phyloP scores from a whole-genome alignment of 2,797 vertebrate species.

The Brachyalestes nurse region DNA sequence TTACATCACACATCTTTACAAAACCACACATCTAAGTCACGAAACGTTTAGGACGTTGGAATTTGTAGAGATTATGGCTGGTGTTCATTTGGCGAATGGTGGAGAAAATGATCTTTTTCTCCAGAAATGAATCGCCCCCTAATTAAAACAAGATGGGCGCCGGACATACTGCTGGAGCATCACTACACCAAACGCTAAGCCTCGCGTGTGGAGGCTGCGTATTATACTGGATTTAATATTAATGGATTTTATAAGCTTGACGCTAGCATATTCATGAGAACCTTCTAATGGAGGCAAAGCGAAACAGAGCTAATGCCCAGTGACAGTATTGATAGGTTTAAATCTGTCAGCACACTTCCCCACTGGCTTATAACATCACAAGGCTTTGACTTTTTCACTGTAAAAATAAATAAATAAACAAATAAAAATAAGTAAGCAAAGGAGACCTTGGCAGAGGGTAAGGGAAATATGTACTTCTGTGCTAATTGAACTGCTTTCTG shows the following conservation, averaged over 20 bases:
- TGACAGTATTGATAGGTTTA: slow-evolving; percentile 48
- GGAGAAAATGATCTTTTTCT: slow-evolving; percentile 32
- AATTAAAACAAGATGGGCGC: slow-evolving; percentile 51
- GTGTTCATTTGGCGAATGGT: background rate
- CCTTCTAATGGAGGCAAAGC: slow-evolving; percentile 65
- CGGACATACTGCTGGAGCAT: slow-evolving; percentile 53
- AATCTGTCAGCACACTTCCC: slow-evolving; percentile 1
- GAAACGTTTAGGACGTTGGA: too few relatives aligned
- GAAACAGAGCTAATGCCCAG: slow-evolving; percentile 43
- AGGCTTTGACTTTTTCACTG: background rate
- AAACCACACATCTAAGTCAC: too few relatives aligned
- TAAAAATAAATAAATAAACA: background rate
- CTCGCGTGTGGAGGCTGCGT: slow-evolving; percentile 63
- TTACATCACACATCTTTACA: too few relatives aligned
- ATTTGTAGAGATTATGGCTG: too few relatives aligned
- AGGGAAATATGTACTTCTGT: background rate
- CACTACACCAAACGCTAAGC: slow-evolving; percentile 50
- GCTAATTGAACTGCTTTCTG: background rate
- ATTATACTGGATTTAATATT: slow-evolving; percentile 72
- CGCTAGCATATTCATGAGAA: slow-evolving; percentile 71
- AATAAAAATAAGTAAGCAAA: too few relatives aligned
- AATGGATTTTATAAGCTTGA: slow-evolving; percentile 73
- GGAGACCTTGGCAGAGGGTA: background rate
- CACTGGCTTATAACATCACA: slow-evolving; percentile 22
- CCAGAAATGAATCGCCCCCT: slow-evolving; percentile 47